Evolutionary conservation across 2,113 vertebrate genomes (phyloP).

Genomic region (Brachionichthys hirsutus): DNA sequence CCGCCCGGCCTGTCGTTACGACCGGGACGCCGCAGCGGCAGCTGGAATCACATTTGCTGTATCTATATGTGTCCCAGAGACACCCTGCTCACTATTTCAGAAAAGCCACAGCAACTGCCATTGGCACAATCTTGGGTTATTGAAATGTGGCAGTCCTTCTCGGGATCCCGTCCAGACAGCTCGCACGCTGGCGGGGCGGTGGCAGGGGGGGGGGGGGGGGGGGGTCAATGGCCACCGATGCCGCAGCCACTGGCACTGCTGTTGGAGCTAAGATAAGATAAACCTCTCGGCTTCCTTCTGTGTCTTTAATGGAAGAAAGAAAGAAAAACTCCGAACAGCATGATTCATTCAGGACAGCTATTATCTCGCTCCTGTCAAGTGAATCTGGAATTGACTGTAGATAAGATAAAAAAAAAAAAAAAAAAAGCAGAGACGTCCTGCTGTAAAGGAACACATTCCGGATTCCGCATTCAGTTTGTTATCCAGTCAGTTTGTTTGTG

Average conservation of each 20-base stretch:
- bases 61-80: slow-evolving; percentile 60
- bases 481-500: too few species aligned
- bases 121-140: slow-evolving; percentile 34
- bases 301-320: not conserved
- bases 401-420: too few species aligned
- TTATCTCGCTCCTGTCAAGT: slow-evolving; percentile 10
- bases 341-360: slow-evolving; percentile 1
- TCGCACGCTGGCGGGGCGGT: not conserved
- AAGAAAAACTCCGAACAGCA: not conserved
- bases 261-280: slow-evolving; percentile 22
- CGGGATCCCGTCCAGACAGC: slow-evolving; percentile 31
- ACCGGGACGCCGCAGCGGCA: slow-evolving; percentile 58
- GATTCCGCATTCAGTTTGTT: too few species aligned
- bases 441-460: too few species aligned
- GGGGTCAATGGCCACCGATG: slow-evolving; percentile 24
- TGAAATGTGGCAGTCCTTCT: slow-evolving; percentile 41
- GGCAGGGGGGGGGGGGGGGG: not conserved
- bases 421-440: not conserved
- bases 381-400: slow-evolving; percentile 13
- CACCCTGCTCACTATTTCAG: slow-evolving; percentile 39
- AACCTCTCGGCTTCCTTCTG: slow-evolving; percentile 12
- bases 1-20: slow-evolving; percentile 62
- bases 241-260: slow-evolving; percentile 10
- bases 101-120: slow-evolving; percentile 67
- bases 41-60: slow-evolving; percentile 73